phyloP scores from a whole-genome alignment of 2,797 vertebrate species.

The Aldrovandia affinis region DNA sequence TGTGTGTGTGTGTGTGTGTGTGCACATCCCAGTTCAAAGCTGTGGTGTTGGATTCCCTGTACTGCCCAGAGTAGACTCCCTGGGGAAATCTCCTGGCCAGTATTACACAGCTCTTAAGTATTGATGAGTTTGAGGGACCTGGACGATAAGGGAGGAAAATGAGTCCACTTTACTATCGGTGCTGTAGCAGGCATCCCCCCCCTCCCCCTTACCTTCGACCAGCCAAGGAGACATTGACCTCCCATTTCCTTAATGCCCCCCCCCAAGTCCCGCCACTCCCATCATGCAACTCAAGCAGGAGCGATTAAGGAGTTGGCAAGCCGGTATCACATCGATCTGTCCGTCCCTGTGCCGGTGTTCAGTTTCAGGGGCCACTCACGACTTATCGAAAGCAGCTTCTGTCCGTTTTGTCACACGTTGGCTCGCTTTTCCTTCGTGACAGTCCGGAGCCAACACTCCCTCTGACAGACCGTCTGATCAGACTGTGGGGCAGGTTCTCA shows the following conservation, averaged over 20 bases:
- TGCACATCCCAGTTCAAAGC: background rate
- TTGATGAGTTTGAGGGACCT: conserved; percentile 1
- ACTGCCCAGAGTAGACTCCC: background rate
- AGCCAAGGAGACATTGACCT: background rate
- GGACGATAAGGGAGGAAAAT: background rate
- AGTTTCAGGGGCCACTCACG: background rate
- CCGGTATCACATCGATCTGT: background rate
- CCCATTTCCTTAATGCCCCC: background rate
- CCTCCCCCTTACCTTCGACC: background rate
- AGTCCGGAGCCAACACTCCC: background rate
- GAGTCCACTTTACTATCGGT: background rate
- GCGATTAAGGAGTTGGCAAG: background rate
- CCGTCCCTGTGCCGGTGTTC: background rate
- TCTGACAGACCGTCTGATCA: background rate
- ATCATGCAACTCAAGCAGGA: background rate
- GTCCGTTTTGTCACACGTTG: too few relatives aligned
- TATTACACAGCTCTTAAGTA: background rate
- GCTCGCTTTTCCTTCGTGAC: background rate
- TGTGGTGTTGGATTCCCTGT: conserved; percentile 12
- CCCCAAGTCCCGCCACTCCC: too few relatives aligned
- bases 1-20: background rate
- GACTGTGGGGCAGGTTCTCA: background rate
- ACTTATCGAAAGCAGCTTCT: too few relatives aligned
- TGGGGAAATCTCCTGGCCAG: background rate
- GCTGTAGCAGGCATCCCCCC: background rate